phyloP scores from a whole-genome alignment of 2,888 invertebrate species.

The Sympetrum striolatum region DNA sequence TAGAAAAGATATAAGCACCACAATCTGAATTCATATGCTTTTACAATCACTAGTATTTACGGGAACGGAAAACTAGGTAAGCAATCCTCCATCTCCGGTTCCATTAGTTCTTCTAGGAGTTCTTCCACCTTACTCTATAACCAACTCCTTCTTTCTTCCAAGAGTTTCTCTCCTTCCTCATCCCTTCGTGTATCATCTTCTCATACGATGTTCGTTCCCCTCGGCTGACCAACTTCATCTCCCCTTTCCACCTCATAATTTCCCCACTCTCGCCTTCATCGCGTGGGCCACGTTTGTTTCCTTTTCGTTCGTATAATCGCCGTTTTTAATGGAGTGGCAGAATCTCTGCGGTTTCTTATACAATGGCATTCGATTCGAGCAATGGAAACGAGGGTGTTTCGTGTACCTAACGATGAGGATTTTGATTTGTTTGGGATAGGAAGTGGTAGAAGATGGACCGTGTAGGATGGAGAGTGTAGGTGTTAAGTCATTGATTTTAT shows the following conservation, averaged over 20 bases:
- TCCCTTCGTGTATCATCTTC: neutral
- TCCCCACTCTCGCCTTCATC: neutral
- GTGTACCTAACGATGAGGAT: too few species aligned
- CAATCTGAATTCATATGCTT: too few species aligned
- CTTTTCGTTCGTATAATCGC: neutral
- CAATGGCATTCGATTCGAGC: neutral
- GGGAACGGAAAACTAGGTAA: too few species aligned
- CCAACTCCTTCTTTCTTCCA: neutral
- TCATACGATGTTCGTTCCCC: neutral
- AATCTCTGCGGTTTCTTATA: neutral
- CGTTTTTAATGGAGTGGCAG: neutral
- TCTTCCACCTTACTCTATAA: neutral
- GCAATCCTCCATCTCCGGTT: neutral
- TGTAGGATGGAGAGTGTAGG: too few species aligned
- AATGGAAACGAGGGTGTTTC: too few species aligned
- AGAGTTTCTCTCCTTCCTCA: neutral
- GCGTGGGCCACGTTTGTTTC: neutral
- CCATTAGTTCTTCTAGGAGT: neutral
- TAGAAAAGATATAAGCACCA: too few species aligned
- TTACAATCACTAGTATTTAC: too few species aligned
- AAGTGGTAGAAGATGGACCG: too few species aligned
- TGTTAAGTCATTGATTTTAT: too few species aligned
- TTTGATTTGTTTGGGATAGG: too few species aligned
- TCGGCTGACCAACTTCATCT: neutral
- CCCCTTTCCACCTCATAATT: neutral